These are phyloP conservation scores for Polypterus senegalus DNA, from an alignment of 2,113 vertebrate genomes.

Conservation along the genomic window DNA sequence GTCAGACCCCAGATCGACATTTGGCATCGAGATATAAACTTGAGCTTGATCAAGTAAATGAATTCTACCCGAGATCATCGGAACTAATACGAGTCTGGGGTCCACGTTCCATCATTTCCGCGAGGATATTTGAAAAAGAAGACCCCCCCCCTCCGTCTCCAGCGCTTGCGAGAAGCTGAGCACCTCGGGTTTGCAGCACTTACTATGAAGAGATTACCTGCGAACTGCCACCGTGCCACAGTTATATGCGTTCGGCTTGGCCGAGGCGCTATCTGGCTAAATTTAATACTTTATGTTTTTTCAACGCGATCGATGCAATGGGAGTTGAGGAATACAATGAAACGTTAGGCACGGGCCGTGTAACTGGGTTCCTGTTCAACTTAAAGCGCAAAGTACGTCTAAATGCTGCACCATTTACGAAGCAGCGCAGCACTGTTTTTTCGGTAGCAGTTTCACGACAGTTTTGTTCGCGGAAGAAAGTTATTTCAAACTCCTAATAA, in stretches of 20 bases:
- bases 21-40: conserved; percentile 76
- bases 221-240: conserved; percentile 28
- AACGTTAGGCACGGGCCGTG: conserved; percentile 1
- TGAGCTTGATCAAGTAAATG: conserved; percentile 28
- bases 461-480: conserved; percentile 9
- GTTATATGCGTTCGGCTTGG: conserved; percentile 17
- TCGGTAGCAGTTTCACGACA: conserved; percentile 12
- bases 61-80: conserved; percentile 11
- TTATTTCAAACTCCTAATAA: conserved; percentile 2
- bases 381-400: conserved; percentile 26
- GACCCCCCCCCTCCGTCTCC: conserved; percentile 8
- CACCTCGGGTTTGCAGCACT: conserved; percentile 23
- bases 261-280: not conserved
- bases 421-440: not conserved
- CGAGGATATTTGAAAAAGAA: no score
- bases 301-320: not conserved
- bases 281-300: conserved; percentile 3
- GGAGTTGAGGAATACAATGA: not conserved
- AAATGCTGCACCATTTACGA: conserved; percentile 24
- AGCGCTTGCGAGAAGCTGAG: conserved; percentile 18
- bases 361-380: conserved; percentile 21
- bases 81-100: conserved; percentile 4
- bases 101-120: not conserved
- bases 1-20: conserved; percentile 81
- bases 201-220: conserved; percentile 43